Evolutionary conservation across 2,888 invertebrate species (phyloP).

Genomic region (Sussaba pulchella): DNA sequence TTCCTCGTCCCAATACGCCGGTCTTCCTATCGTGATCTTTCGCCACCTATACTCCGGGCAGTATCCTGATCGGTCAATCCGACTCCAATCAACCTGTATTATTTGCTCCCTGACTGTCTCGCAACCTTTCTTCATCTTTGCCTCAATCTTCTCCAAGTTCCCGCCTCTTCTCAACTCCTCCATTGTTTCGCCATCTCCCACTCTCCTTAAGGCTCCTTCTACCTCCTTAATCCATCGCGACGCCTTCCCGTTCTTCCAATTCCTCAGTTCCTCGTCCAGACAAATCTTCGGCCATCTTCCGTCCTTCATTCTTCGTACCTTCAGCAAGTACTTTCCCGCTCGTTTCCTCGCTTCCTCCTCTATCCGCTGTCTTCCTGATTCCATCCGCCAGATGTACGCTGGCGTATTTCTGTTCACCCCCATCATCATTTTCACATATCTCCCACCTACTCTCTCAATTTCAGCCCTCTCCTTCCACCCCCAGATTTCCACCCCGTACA

Average conservation of each 20-base stretch:
- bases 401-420: no score
- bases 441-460: no score
- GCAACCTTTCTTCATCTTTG: not conserved
- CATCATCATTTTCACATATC: no score
- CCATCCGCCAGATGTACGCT: no score
- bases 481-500: no score
- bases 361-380: slow-evolving; percentile 19
- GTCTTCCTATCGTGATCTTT: not conserved
- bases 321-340: slow-evolving; percentile 12
- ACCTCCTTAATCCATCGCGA: no score
- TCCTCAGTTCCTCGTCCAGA: slow-evolving; percentile 36
- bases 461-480: no score
- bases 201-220: no score
- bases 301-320: slow-evolving; percentile 31
- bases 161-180: not conserved
- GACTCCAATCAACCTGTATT: slow-evolving; percentile 4
- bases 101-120: not conserved
- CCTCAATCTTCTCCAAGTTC: not conserved
- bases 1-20: not conserved
- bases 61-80: not conserved
- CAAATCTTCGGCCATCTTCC: slow-evolving; percentile 55
- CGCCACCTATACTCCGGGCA: not conserved
- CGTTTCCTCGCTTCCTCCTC: slow-evolving; percentile 33
- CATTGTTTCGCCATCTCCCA: slow-evolving; percentile 8
- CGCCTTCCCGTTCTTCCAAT: no score